Evolutionary conservation across 2,888 invertebrate species (phyloP), one percentile per base, ranked within the genome.

Genomic region (Vanessa cardui): DNA sequence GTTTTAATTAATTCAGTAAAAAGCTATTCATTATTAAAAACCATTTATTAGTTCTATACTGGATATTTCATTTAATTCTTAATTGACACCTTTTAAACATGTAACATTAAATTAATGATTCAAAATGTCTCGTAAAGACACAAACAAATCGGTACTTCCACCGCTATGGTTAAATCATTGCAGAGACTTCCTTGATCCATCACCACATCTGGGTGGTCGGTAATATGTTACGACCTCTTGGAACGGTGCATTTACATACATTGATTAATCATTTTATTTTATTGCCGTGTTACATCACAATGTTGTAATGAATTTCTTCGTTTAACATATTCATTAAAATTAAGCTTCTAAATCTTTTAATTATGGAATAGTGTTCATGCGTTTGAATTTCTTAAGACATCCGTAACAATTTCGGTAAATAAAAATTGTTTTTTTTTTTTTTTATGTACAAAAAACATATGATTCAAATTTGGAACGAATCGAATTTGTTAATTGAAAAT

Each of bases 121-220:
- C 21, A 21, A 50, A 50, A 50, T 50, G 50, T 15, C 21, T 50
- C 50, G 31, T 54, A 54, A 54, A 31, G n/a, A 6, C 20, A 9
- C 8, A 31, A 50, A 21, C 31, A 26, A 60, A 45, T 59, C 58
- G 45, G 21, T 45, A 64, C 50, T 47, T 58, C 45, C 65, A 69
- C 26, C 56, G 64, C 59, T 60, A 47, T 20, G 45, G 54, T 46
- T 65, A 49, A 62, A 46, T 31, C 20, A 50, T 69, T 59, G 59
- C 52, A 66, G 58, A 64, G 62, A 63, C 67, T 72, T 70, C 67
- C 69, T 71, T 45, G 66, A 62, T 63, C 31, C 58, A n/a, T 39
- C 62, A 54, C 61, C 64, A 46, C 54, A 66, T 56, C 59, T 66
- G 69, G 67, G 72, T 72, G 72, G 72, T 67, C 72, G 50, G 20